phyloP scores from a whole-genome alignment of 1,140 invertebrate genomes.

The Atta colombica region DNA sequence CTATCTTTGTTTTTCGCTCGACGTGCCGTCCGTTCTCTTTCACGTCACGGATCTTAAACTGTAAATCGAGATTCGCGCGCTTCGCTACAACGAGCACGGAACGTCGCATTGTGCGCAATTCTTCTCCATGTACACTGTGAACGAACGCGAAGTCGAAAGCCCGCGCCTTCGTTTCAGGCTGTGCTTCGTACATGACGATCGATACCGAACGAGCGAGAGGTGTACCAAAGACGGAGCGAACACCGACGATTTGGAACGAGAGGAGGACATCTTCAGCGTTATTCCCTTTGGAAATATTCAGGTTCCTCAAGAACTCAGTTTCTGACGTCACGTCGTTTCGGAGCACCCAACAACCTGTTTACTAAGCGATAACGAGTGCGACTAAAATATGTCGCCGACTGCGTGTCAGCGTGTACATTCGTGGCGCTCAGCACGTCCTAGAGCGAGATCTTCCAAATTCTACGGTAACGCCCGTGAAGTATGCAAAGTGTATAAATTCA shows the following conservation, averaged over 20 bases:
- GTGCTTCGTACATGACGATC: constrained; percentile 35
- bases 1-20: constrained; percentile 18
- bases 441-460: constrained; percentile 44
- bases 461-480: constrained; percentile 49
- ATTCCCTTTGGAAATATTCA: constrained; percentile 15
- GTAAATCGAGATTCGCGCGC: constrained; percentile 32
- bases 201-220: constrained; percentile 54
- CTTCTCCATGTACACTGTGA: constrained; percentile 16
- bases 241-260: constrained; percentile 13
- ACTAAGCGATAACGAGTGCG: constrained; percentile 52
- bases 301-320: not conserved
- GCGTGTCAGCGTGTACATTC: not conserved
- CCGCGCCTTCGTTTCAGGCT: constrained; percentile 27
- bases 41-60: constrained; percentile 44
- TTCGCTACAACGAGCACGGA: constrained; percentile 15
- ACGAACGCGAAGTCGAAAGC: constrained; percentile 15
- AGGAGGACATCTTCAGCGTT: not conserved
- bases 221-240: constrained; percentile 13
- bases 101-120: constrained; percentile 43
- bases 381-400: constrained; percentile 42
- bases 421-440: not conserved
- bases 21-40: constrained; percentile 41
- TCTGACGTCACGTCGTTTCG: constrained; percentile 26
- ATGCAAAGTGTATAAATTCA: constrained; percentile 62
- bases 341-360: constrained; percentile 44